Base-by-base conservation (phyloP, 2,888 invertebrate genomes). In the Nudaria mundana region DNA sequence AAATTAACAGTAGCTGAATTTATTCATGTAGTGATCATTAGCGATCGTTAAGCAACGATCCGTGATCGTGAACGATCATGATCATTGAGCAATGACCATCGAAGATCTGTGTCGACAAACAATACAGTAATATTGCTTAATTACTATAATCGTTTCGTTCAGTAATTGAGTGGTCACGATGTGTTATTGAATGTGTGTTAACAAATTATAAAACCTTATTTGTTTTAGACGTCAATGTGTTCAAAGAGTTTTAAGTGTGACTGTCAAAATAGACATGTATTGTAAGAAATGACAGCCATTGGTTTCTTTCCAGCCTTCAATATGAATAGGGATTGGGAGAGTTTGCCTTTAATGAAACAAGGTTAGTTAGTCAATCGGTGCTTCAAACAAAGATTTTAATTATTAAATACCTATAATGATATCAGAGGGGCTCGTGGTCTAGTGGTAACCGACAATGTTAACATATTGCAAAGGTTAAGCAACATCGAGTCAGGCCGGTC, bases 61-160 rank as follows among this genome's bases (percentile, higher is more conserved):
- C 11, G 11, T 11, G 31, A 25, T 30, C 30, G 30, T 16, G 15
- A 30, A 31, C 14, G 37, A 28, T 28, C n/a, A 16, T 20, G 37
- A 28, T 28, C n/a, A 16, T 39, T 33, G 13, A 7, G 33, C 23
- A 39, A 39, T 14, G 29, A 29, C 33, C 28, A 25, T 32, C 24
- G 16, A 22, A 11, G 44, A 35, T 36, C 41, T 32, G 14, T 36
- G 57, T 56, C 48, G 61, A 60, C 57, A 56, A 52, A 42, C 43
- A 28, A 37, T 42, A 30, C 39, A 30, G 36, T 39, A 40, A 23
- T 36, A 8, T 20, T 26, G 33, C 40, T 26, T 39, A 56, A 52
- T 56, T 24, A 26, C 37, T 44, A 37, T 38, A 38, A 15, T 18
- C 25, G 11, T 11, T 32, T 39, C 10, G 12, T 25, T 18, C 5